These are phyloP conservation scores for Papio anubis DNA, from an alignment of 2,113 vertebrate genomes.

Conservation along the genomic window DNA sequence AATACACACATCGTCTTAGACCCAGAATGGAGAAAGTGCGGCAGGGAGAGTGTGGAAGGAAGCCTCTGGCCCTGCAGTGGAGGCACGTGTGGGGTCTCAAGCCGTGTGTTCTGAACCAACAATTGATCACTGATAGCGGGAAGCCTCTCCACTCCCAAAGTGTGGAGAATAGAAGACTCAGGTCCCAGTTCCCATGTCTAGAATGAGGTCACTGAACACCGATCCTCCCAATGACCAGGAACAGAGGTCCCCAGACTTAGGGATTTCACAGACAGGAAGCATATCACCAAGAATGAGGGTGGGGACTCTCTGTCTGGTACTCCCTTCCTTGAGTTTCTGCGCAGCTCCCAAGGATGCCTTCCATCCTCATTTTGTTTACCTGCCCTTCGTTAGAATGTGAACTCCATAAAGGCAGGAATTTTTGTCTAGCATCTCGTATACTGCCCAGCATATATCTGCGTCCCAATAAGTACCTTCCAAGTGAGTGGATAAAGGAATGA, in stretches of 20 bases:
- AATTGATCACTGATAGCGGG: no score
- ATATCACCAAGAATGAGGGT: not conserved
- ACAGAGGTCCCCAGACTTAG: not conserved
- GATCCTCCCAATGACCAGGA: not conserved
- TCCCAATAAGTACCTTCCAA: not conserved
- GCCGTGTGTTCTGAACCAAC: accelerated
- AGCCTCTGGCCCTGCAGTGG: accelerated
- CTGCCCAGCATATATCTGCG: no score
- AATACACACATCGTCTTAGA: not conserved
- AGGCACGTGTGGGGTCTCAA: not conserved
- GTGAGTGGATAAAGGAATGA: no score
- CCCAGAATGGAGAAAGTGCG: accelerated
- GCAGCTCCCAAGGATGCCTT: not conserved
- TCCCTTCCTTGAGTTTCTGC: not conserved
- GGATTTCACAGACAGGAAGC: not conserved
- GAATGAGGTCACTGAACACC: not conserved
- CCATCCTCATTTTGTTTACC: accelerated
- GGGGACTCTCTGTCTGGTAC: not conserved
- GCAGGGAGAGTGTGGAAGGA: accelerated
- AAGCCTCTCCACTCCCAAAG: accelerated
- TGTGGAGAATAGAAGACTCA: not conserved
- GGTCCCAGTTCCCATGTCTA: not conserved
- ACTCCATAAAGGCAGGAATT: not conserved
- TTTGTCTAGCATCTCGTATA: not conserved
- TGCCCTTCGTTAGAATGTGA: not conserved